These are phyloP conservation scores for Rhabdophis nuchalis DNA, from an alignment of 2,797 vertebrate species.

Conservation along the genomic window DNA sequence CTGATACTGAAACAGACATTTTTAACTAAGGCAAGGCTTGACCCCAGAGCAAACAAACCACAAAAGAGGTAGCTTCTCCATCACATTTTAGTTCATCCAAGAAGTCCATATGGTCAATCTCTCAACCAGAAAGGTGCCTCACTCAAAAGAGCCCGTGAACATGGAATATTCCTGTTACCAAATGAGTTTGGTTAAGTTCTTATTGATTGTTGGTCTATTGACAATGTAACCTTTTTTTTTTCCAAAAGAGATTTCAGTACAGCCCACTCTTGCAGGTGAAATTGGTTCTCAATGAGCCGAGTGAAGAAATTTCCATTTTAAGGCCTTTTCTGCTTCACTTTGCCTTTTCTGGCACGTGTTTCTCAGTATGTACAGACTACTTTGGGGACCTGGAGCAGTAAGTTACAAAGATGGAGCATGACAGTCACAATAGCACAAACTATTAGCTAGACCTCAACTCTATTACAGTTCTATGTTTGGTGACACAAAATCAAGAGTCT, in stretches of 20 bases:
- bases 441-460: constrained; percentile 83
- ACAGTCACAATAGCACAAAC: constrained; percentile 83
- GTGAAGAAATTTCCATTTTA: constrained; percentile 67
- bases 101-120: background rate
- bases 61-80: background rate
- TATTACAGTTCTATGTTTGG: constrained; percentile 81
- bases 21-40: background rate
- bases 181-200: constrained; percentile 30
- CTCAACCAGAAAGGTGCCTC: background rate
- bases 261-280: constrained; percentile 36
- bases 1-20: background rate
- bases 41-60: background rate
- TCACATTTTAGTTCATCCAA: background rate
- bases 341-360: constrained; percentile 65
- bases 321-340: constrained; percentile 65
- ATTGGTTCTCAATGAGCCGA: constrained; percentile 57
- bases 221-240: background rate
- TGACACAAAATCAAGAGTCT: constrained; percentile 82
- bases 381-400: constrained; percentile 80
- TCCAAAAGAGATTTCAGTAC: constrained; percentile 38
- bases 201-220: constrained; percentile 32
- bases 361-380: constrained; percentile 68
- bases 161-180: constrained; percentile 1
- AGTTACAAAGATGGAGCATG: constrained; percentile 86
- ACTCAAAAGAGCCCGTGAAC: background rate